phyloP scores from a whole-genome alignment of 1,140 invertebrate genomes.

The Centruroides vittatus region DNA sequence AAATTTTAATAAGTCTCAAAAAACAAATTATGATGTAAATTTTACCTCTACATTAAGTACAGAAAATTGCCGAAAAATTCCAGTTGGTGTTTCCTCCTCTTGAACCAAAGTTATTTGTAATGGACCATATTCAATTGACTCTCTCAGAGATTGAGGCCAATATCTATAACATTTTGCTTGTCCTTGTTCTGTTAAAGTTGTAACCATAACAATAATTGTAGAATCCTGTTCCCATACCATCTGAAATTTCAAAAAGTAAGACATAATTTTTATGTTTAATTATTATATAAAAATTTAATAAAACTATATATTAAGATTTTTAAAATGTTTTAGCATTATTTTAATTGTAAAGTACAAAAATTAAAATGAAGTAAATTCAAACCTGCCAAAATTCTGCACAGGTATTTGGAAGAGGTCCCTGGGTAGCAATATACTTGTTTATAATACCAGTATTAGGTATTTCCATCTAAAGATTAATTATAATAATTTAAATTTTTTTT shows the following conservation, averaged over 20 bases:
- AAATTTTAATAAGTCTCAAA: neutral
- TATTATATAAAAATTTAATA: too few relatives aligned
- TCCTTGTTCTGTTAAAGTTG: conserved; percentile 82
- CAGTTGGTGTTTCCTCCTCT: neutral
- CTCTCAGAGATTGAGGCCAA: conserved; percentile 41
- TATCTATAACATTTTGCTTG: conserved; percentile 94
- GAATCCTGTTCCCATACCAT: conserved; percentile 67
- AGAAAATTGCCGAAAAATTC: neutral
- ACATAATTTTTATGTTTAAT: neutral
- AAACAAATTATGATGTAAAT: neutral
- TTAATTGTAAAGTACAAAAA: too few relatives aligned
- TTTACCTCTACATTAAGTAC: neutral
- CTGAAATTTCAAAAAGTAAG: conserved; percentile 22
- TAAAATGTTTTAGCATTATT: too few relatives aligned
- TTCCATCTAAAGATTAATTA: conserved; percentile 50
- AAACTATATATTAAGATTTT: too few relatives aligned
- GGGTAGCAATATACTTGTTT: conserved; percentile 93
- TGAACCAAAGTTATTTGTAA: neutral
- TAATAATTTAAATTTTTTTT: too few relatives aligned
- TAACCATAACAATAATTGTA: conserved; percentile 87
- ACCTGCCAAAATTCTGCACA: conserved; percentile 82
- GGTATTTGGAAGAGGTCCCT: conserved; percentile 78
- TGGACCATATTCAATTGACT: neutral
- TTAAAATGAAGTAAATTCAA: too few relatives aligned
- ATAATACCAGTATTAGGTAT: conserved; percentile 83